Evolutionary conservation across 2,888 invertebrate species (phyloP).

Genomic region (Noctua comes): DNA sequence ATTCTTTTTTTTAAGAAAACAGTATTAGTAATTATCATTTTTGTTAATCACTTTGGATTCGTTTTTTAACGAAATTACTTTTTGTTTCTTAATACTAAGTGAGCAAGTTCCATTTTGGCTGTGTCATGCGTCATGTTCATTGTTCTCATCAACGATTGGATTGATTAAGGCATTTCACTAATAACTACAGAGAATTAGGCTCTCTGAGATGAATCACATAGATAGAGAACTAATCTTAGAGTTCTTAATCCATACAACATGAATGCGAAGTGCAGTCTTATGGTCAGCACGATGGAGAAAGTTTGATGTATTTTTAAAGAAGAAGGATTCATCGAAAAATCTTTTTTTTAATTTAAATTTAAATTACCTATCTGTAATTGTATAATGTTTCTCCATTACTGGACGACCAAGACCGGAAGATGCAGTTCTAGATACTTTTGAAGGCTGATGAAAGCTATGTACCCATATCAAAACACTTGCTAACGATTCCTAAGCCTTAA

Average conservation of each 20-base stretch:
- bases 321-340: no score
- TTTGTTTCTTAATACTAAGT: no score
- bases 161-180: background rate
- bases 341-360: no score
- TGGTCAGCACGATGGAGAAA: background rate
- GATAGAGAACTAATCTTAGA: background rate
- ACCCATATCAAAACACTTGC: background rate
- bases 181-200: background rate
- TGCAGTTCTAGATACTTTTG: background rate
- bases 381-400: background rate
- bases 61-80: background rate
- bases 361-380: background rate
- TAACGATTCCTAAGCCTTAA: background rate
- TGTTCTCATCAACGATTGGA: background rate
- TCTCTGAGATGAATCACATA: background rate
- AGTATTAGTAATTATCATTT: background rate
- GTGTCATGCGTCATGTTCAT: background rate
- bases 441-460: background rate
- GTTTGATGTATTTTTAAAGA: background rate
- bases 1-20: background rate
- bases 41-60: background rate
- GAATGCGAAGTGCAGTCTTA: background rate
- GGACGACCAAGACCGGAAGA: background rate
- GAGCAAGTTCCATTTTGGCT: background rate
- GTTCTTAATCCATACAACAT: background rate